phyloP scores from a whole-genome alignment of 2,113 vertebrate genomes.

The Anser brachyrhynchus region DNA sequence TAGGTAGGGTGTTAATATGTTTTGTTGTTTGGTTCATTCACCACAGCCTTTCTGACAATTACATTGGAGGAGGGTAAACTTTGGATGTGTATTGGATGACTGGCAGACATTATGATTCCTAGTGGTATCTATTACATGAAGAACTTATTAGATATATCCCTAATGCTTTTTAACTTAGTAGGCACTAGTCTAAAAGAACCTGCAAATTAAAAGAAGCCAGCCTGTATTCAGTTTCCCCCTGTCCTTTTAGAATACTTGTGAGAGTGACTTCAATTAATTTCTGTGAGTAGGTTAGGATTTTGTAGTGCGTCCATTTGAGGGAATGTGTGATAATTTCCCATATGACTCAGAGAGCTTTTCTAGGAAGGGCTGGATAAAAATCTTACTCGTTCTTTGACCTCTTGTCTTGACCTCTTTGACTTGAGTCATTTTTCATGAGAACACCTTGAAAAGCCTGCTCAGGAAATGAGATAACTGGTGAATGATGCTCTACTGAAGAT shows the following conservation, averaged over 20 bases:
- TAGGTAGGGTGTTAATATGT: background rate
- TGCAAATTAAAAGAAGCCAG: background rate
- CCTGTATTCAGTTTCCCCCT: background rate
- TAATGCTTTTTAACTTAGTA: background rate
- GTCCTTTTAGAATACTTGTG: background rate
- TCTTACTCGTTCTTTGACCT: background rate
- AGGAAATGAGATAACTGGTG: background rate
- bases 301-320: background rate
- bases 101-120: background rate
- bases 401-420: background rate
- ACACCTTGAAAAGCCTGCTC: background rate
- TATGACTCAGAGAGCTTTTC: background rate
- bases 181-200: background rate
- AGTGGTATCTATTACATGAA: background rate
- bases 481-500: background rate
- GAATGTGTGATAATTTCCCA: background rate
- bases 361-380: background rate
- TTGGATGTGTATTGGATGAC: background rate
- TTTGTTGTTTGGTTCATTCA: background rate
- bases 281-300: background rate
- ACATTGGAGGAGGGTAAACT: background rate
- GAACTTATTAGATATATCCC: background rate
- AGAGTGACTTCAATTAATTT: background rate
- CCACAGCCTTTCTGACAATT: background rate
- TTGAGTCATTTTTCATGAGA: background rate